Evolutionary conservation across 2,797 vertebrate genomes (phyloP), one percentile per base, ranked within the genome.

Genomic region (Pogoniulus pusillus): DNA sequence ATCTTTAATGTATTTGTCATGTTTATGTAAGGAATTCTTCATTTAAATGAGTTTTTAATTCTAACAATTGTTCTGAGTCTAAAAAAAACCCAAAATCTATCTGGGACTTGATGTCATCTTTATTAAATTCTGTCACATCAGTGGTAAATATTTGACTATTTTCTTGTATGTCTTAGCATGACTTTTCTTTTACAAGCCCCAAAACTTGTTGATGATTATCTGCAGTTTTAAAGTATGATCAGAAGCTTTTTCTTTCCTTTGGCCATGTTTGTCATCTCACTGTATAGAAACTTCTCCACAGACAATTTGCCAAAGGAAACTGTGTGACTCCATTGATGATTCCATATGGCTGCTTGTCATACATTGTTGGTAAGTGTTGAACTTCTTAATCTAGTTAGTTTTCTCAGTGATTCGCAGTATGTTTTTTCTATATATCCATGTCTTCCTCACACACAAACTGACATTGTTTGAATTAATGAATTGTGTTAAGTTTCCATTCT

Each of bases 11-110:
- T 1, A 47, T 69, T 59, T 68, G 5, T 77, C 54, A 19, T 62
- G 29, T 29, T 93, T 93, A 77, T 73, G 37, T 60, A 88, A 86
- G 12, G 35, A 55, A 87, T 51, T 78, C 17, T 87, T 91, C 60
- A 87, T 90, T 95, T 95, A 93, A 87, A 92, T 63, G 4, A n/a
- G 8, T 14, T 89, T 91, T 95, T 89, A 79, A 70, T 88, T 95
- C 51, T 90, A 89, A 77, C 7, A 71, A 51, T 6, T 27, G 51
- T 84, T 88, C 27, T n/a, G 47, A 75, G 45, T 74, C 73, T 75
- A 41, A 65, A 84, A 85, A 51, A 30, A 73, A 66, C 82, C 58
- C 58, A 65, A 86, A 58, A 1, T 47, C 54, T 53, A 20, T 19
- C n/a, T 86, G 32, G 23, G 45, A 66, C 66, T 91, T 80, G 12